Evolutionary conservation across 1,140 invertebrate species (phyloP), one percentile per base, ranked within the genome.

Genomic region (Teleogryllus occipitalis): DNA sequence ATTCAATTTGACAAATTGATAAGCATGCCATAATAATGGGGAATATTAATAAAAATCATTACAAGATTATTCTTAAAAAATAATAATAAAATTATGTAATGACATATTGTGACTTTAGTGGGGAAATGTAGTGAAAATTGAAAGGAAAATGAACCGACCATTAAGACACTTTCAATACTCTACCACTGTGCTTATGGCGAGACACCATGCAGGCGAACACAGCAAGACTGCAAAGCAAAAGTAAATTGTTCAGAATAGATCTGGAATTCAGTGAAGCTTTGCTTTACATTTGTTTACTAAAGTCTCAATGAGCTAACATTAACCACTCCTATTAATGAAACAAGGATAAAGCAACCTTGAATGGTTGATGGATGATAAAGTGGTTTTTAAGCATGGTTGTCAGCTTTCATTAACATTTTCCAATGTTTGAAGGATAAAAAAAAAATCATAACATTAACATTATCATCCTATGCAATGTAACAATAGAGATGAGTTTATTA

Each of bases 201-300:
- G 54, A 10, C 0, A 18, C 54, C 54, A 14, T 65, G 54, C 10
- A 14, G 54, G 54, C 54, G 10, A 65, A 65, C 10, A 10, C 54
- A 65, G 54, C 54, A 65, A 65, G 54, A 65, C 54, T 65, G 54
- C 54, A 65, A 65, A 65, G 54, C 18, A 65, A 65, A 65, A 65
- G 54, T 65, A 65, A 65, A 65, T 65, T 65, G 54, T 65, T 65
- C 54, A 65, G 54, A 14, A 65, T 14, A 65, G 18, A 65, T 14
- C 10, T 18, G 10, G 54, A 65, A 65, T 14, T 14, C 54, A 18
- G 54, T 1, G 18, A 65, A 65, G 54, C 54, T 65, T 65, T 65
- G 54, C 54, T 65, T 65, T 18, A 65, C 54, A 65, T 65, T 7
- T 14, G 18, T 65, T 3, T 7, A 65, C 10, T 14, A 7, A 18